phyloP scores from a whole-genome alignment of 2,888 invertebrate species.

The Apodemia hepburni region DNA sequence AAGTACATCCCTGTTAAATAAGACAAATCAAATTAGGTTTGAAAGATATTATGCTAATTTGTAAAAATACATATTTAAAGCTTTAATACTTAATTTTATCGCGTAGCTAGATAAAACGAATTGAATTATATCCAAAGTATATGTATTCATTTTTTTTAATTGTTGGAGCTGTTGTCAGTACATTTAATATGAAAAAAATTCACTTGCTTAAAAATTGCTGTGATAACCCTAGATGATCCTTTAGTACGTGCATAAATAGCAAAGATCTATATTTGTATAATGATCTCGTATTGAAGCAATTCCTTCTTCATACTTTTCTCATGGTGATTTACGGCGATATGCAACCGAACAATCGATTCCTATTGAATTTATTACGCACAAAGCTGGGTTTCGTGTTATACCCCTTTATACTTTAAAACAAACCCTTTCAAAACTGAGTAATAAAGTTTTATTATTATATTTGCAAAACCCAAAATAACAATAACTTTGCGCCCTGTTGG shows the following conservation, averaged over 20 bases:
- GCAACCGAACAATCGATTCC: conserved; percentile 69
- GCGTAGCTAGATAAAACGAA: no score
- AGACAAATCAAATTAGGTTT: no score
- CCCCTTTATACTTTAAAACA: conserved; percentile 69
- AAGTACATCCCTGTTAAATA: no score
- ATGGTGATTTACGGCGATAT: conserved; percentile 73
- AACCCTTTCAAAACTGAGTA: conserved; percentile 77
- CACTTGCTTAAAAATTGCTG: background rate
- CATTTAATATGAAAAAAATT: background rate
- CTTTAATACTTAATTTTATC: no score
- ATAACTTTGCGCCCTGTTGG: conserved; percentile 33
- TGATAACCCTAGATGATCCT: conserved; percentile 42
- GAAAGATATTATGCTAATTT: no score
- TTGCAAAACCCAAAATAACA: conserved; percentile 66
- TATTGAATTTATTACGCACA: conserved; percentile 66
- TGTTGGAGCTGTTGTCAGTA: no score
- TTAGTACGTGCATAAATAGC: conserved; percentile 69
- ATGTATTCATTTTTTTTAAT: no score
- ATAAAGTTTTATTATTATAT: conserved; percentile 78
- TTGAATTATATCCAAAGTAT: no score
- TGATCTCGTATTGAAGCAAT: conserved; percentile 72
- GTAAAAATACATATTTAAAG: no score
- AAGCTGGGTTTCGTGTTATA: conserved; percentile 54
- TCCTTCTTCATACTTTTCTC: conserved; percentile 54
- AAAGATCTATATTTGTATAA: conserved; percentile 79